Evolutionary conservation across 2,113 vertebrate genomes (phyloP), one percentile per base, ranked within the genome.

Genomic region (Psittacara wagleri): DNA sequence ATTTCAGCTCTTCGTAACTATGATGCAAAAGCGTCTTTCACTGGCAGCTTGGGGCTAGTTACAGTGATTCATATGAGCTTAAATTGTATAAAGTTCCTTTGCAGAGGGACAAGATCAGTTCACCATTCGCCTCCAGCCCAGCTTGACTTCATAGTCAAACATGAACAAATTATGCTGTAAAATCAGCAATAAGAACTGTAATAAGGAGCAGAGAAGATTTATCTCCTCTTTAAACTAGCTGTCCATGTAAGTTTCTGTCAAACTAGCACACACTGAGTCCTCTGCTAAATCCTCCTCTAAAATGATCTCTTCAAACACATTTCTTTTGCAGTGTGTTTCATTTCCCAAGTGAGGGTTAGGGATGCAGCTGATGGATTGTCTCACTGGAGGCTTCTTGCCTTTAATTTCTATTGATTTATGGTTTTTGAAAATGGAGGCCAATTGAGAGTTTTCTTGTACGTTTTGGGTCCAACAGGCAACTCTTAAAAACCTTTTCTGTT

Each of bases 191-290:
- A 73, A 86, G 77, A 76, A 83, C 51, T 59, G 48, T 68, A 95
- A 86, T 91, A 88, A 90, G 76, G 24, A 61, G 13, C 49, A 68
- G 48, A 62, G 48, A 94, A 95, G 76, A 91, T 95, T 91, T 92
- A 95, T 62, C 82, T 37, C 39, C 62, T 82, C 92, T 86, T 92
- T 85, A 93, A 94, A 93, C 85, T 64, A 77, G 66, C 62, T 88
- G 81, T 57, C 76, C 74, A 44, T 15, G 70, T 49, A 83, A 35
- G 39, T 62, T 76, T 97, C 75, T 61, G 48, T 86, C 1, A 3
- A 83, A 83, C 75, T 27, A 83, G 54, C 51, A 63, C 2, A 5
- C 11, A 61, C 49, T 13, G 46, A 90, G n/a, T 67, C 67, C 75
- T 80, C 67, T 61, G 43, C 75, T 81, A 88, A 93, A 85, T 75